phyloP scores from a whole-genome alignment of 1,140 invertebrate species.

The Meloidogyne floridensis region DNA sequence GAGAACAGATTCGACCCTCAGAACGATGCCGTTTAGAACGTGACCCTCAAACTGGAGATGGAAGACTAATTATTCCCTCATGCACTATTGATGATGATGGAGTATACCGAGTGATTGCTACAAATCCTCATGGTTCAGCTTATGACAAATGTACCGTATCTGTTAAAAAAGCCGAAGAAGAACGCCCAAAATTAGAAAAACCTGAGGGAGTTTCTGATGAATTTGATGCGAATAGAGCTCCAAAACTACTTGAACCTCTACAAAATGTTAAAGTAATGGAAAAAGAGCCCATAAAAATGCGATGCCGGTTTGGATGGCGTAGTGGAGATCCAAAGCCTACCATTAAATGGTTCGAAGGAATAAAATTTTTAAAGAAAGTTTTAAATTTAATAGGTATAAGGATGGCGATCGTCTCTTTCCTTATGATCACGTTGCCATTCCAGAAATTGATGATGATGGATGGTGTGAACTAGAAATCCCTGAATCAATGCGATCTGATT shows the following conservation, averaged over 20 bases:
- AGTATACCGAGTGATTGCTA: constrained; percentile 60
- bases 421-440: constrained; percentile 47
- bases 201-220: constrained; percentile 2
- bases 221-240: constrained; percentile 61
- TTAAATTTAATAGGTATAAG: constrained; percentile 70
- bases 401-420: constrained; percentile 63
- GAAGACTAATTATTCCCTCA: constrained; percentile 57
- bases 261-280: constrained; percentile 69
- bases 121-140: constrained; percentile 61
- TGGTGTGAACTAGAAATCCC: constrained; percentile 78
- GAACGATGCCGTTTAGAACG: constrained; percentile 57
- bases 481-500: constrained; percentile 75
- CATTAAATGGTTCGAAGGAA: constrained; percentile 70
- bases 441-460: constrained; percentile 70
- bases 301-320: constrained; percentile 73
- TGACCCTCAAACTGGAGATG: constrained; percentile 54
- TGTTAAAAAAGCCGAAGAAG: constrained; percentile 52
- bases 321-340: constrained; percentile 80
- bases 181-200: constrained; percentile 20
- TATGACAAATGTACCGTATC: constrained; percentile 63
- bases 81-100: constrained; percentile 63
- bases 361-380: background rate
- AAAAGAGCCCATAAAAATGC: constrained; percentile 78
- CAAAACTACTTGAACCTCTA: constrained; percentile 58
- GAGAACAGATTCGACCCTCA: constrained; percentile 57